Evolutionary conservation across 2,888 invertebrate genomes (phyloP), one percentile per base, ranked within the genome.

Genomic region (Phengaris alcon): DNA sequence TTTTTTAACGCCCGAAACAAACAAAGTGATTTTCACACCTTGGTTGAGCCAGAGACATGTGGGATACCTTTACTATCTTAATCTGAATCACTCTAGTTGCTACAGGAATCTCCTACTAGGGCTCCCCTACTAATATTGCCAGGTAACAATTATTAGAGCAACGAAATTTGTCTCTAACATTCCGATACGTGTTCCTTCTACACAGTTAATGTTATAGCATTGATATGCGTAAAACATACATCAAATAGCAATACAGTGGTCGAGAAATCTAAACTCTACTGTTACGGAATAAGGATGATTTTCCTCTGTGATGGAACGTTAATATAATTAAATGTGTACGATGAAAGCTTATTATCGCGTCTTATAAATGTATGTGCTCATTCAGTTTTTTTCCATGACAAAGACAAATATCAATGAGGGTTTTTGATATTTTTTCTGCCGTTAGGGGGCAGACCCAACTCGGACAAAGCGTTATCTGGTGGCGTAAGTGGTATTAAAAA

Each of bases 281-380:
- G 2, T 35, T 6, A 44, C 10, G 6, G 12, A 0, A 64, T 44
- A 64, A 12, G 35, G 6, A 10, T 35, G 35, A 35, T 35, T 64
- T 64, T 22, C 35, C 64, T 64, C 6, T 64, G 70, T 1, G 48
- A n/a, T 8, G 70, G 6, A n/a, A 48, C 15, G 70, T 51, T 48
- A 12, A 70, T 70, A 22, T 73, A 55, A n/a, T 52, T 48, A 75
- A 57, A 48, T 13, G 68, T 44, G 59, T 74, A 72, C 64, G 75
- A 74, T 75, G 78, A 77, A 78, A 77, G 76, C 76, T 76, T 76
- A 76, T 78, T 78, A 78, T 69, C 75, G 75, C 73, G 59, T 59
- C 72, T 35, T 35, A 35, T 55, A 77, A 77, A 76, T 74, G 72
- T 73, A 73, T 74, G 76, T 76, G 77, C 70, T 77, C 77, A 76